Percentiles rank a stretch among this genome's conserved stretches.
These are phyloP conservation scores for Oncorhynchus tshawytscha DNA, from an alignment of 2,113 vertebrate species.

Conservation along the genomic window DNA sequence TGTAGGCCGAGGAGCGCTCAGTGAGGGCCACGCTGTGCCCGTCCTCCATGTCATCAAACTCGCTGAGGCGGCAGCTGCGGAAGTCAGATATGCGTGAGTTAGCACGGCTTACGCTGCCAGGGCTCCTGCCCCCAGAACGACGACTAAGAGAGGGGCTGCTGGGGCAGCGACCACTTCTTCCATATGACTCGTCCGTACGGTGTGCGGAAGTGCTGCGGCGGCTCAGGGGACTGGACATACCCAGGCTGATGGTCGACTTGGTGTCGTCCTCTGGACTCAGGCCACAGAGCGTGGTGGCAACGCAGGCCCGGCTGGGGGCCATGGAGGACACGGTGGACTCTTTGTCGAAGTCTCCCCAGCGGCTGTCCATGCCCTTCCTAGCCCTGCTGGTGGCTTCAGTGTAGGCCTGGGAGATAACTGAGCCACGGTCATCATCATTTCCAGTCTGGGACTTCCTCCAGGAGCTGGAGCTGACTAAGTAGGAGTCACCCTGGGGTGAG, in stretches of 20 bases:
- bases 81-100: slow-evolving; percentile 79
- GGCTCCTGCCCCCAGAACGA: slow-evolving; percentile 66
- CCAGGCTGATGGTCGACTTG: slow-evolving; percentile 77
- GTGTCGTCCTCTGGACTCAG: slow-evolving; percentile 75
- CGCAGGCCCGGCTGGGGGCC: slow-evolving; percentile 76
- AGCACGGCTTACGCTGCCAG: slow-evolving; percentile 69
- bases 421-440: slow-evolving; percentile 68
- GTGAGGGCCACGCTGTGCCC: slow-evolving; percentile 71
- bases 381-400: slow-evolving; percentile 74
- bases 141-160: slow-evolving; percentile 71
- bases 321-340: slow-evolving; percentile 69
- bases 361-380: slow-evolving; percentile 80
- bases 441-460: slow-evolving; percentile 63
- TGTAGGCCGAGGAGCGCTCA: slow-evolving; percentile 72
- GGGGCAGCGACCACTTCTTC: slow-evolving; percentile 40
- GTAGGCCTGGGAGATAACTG: slow-evolving; percentile 78
- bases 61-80: slow-evolving; percentile 78
- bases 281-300: slow-evolving; percentile 51
- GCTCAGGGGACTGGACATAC: slow-evolving; percentile 73
- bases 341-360: slow-evolving; percentile 81
- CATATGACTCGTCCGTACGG: slow-evolving; percentile 61
- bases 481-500: slow-evolving; percentile 57
- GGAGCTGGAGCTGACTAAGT: slow-evolving; percentile 57
- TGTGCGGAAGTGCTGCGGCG: slow-evolving; percentile 62
- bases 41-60: slow-evolving; percentile 79